These are phyloP conservation scores for Alosa alosa DNA, from an alignment of 2,113 vertebrate genomes.

Conservation along the genomic window DNA sequence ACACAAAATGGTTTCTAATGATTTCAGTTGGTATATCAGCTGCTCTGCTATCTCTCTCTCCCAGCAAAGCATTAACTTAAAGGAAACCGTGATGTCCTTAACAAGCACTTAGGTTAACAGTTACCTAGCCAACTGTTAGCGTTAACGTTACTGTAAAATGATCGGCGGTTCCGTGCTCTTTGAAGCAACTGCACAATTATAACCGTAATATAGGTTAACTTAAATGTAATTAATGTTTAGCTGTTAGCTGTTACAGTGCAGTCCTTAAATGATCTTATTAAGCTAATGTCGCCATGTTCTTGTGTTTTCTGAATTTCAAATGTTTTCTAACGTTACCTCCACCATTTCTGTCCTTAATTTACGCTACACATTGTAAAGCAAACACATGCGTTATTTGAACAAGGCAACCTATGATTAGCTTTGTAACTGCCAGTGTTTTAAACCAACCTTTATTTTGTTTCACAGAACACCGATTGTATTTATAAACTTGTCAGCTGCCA, in stretches of 20 bases:
- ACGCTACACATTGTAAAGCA: neutral
- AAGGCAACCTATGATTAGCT: neutral
- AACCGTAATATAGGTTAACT: neutral
- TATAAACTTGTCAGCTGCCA: constrained; percentile 7
- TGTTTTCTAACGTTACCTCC: neutral
- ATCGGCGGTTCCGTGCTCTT: neutral
- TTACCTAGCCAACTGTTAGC: neutral
- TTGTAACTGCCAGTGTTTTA: neutral
- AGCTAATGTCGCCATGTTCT: constrained; percentile 15
- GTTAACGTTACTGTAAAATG: neutral
- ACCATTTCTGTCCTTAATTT: neutral
- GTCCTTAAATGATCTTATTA: neutral
- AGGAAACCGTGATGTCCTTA: neutral
- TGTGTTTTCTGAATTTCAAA: constrained; percentile 8
- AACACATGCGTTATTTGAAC: neutral
- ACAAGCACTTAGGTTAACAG: neutral
- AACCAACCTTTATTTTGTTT: constrained; percentile 16
- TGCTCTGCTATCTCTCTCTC: neutral
- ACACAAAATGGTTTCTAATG: neutral
- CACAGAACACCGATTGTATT: neutral
- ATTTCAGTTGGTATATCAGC: neutral
- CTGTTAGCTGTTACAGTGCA: neutral
- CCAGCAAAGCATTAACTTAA: neutral
- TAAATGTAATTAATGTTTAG: neutral
- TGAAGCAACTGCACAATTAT: neutral